A percentile compares a stretch with the other conserved stretches of the same genome.
These are phyloP conservation scores for Apus apus DNA, from an alignment of 2,113 vertebrate species.

Conservation along the genomic window DNA sequence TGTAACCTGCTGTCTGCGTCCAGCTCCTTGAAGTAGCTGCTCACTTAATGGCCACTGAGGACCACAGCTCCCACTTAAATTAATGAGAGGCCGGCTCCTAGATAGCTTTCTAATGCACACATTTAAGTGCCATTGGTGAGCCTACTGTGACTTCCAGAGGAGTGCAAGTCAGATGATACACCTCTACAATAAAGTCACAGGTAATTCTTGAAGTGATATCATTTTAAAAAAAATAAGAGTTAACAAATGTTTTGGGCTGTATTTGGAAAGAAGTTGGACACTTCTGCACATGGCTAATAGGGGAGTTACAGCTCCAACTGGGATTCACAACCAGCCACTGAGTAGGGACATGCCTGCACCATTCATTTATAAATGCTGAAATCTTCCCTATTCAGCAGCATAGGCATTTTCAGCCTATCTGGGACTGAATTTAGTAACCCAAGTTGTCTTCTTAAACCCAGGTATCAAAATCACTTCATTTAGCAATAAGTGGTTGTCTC, in stretches of 20 bases:
- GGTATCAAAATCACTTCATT: constrained; percentile 19
- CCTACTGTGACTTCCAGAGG: background rate
- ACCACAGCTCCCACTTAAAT: background rate
- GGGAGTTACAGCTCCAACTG: background rate
- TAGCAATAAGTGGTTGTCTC: background rate
- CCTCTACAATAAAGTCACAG: background rate
- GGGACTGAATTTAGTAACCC: background rate
- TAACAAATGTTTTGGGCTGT: background rate
- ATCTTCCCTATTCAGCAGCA: background rate
- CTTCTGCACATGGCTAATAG: background rate
- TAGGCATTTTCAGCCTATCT: background rate
- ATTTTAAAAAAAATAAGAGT: background rate
- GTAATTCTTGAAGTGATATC: background rate
- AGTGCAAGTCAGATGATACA: fast-evolving
- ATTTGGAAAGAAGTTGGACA: background rate
- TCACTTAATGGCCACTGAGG: background rate
- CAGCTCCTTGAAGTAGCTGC: background rate
- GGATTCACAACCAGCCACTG: background rate
- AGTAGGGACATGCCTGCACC: background rate
- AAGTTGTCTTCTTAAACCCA: background rate
- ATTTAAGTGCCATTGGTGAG: background rate
- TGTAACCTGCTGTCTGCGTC: background rate
- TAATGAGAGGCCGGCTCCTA: background rate
- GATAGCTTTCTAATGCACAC: background rate
- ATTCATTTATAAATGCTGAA: background rate